Percentiles rank a stretch among this genome's conserved stretches.
Conservation (phyloP, 2,113 vertebrate species). For the Propithecus coquereli region DNA sequence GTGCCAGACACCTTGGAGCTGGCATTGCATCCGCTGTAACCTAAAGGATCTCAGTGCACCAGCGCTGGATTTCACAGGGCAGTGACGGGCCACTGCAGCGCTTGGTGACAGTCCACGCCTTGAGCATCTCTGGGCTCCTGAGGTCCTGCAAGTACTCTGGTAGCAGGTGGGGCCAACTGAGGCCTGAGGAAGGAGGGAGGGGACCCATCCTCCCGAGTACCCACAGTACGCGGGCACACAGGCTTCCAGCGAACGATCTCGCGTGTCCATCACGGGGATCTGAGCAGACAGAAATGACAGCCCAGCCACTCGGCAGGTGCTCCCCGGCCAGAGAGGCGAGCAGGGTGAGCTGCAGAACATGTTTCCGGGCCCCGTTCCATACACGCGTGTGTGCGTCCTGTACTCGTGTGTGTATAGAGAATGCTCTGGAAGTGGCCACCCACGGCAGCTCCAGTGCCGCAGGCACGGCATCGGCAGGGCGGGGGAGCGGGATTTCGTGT, state of each 20-base stretch:
- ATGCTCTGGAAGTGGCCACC: neutral
- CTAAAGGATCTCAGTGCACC: neutral
- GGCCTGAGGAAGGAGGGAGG: neutral
- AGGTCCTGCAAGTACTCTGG: neutral
- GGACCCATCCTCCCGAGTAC: too few relatives aligned
- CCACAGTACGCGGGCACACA: neutral
- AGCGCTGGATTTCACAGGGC: neutral
- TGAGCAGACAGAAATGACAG: fast-evolving
- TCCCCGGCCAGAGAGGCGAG: neutral
- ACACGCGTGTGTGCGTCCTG: fast-evolving
- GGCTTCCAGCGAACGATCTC: too few relatives aligned
- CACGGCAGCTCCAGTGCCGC: too few relatives aligned
- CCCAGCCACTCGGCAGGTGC: too few relatives aligned
- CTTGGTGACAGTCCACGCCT: neutral
- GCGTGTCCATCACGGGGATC: fast-evolving
- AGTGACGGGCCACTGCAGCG: neutral
- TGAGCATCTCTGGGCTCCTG: too few relatives aligned
- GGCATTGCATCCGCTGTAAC: too few relatives aligned
- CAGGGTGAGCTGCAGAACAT: too few relatives aligned
- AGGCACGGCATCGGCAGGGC: neutral
- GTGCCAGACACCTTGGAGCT: fast-evolving
- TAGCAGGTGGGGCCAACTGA: fast-evolving
- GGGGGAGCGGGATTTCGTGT: neutral
- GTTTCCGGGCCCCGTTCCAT: neutral
- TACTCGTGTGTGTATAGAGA: neutral